Percentiles rank a stretch among this genome's conserved stretches.
phyloP scores from a whole-genome alignment of 2,888 invertebrate genomes.

The Caenorhabditis sp. region DNA sequence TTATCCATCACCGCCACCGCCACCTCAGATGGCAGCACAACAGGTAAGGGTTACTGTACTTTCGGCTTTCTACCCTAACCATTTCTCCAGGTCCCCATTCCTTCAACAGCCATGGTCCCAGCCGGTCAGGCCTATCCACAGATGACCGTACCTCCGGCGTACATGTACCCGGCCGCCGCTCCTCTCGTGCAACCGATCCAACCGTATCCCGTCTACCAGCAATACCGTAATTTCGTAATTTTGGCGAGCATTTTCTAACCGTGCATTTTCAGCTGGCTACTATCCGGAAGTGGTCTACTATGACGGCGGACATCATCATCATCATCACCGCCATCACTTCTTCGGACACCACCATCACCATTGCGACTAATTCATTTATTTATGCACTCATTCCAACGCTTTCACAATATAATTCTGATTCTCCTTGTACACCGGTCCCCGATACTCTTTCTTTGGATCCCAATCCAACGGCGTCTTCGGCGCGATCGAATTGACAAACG shows the following conservation, averaged over 20 bases:
- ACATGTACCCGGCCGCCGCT: slow-evolving; percentile 15
- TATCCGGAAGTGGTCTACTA: slow-evolving; percentile 47
- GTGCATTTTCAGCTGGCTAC: slow-evolving; percentile 13
- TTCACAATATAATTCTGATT: slow-evolving; percentile 49
- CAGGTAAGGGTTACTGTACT: background rate
- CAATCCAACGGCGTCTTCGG: slow-evolving; percentile 42
- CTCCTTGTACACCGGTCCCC: slow-evolving; percentile 52
- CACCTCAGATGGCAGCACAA: background rate
- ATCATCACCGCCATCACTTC: slow-evolving; percentile 44
- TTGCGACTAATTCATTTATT: slow-evolving; percentile 25
- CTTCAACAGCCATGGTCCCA: background rate
- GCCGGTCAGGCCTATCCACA: too few relatives aligned
- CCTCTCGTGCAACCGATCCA: slow-evolving; percentile 32
- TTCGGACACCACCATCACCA: slow-evolving; percentile 49
- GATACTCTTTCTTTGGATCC: slow-evolving; percentile 48
- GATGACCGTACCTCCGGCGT: slow-evolving; percentile 2
- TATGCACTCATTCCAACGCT: slow-evolving; percentile 30
- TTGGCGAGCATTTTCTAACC: background rate
- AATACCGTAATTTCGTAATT: slow-evolving; percentile 25
- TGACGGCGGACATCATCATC: slow-evolving; percentile 32
- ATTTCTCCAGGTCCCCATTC: background rate
- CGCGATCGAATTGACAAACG: background rate
- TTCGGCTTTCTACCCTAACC: background rate
- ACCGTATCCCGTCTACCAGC: slow-evolving; percentile 38
- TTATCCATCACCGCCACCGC: slow-evolving; percentile 10